A percentile compares a stretch with the other conserved stretches of the same genome.
phyloP scores from a whole-genome alignment of 2,888 invertebrate genomes.

The Dromius quadrimaculatus region DNA sequence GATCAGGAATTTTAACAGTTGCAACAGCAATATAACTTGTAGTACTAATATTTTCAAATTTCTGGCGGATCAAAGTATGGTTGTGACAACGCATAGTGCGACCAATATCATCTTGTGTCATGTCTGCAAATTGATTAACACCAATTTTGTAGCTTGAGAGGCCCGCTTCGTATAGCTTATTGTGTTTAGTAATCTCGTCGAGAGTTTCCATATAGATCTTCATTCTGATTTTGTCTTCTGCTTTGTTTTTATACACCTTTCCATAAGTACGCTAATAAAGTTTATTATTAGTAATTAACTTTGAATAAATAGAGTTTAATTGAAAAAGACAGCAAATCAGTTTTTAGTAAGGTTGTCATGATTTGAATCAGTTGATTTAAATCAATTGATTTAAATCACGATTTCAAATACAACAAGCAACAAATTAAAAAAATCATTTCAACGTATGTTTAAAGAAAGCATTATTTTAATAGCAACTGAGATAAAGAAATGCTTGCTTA shows the following conservation, averaged over 20 bases:
- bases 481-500: too few relatives aligned
- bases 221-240: constrained; percentile 86
- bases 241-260: constrained; percentile 73
- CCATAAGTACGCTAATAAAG: constrained; percentile 61
- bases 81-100: constrained; percentile 77
- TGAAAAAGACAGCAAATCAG: too few relatives aligned
- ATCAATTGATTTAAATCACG: too few relatives aligned
- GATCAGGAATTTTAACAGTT: constrained; percentile 77
- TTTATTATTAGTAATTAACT: constrained; percentile 29
- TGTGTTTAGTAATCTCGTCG: constrained; percentile 86
- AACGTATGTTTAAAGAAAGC: too few relatives aligned
- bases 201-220: constrained; percentile 92
- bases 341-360: too few relatives aligned
- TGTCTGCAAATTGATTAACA: constrained; percentile 87
- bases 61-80: constrained; percentile 60
- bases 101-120: constrained; percentile 87
- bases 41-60: constrained; percentile 51
- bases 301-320: too few relatives aligned
- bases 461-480: too few relatives aligned
- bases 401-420: too few relatives aligned
- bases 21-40: constrained; percentile 76
- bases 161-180: constrained; percentile 78
- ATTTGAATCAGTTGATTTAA: too few relatives aligned
- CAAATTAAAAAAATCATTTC: too few relatives aligned
- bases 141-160: constrained; percentile 75